Evolutionary conservation across 1,140 invertebrate genomes (phyloP), one percentile per base, ranked within the genome.

Genomic region (Rhagoletis zephyria): DNA sequence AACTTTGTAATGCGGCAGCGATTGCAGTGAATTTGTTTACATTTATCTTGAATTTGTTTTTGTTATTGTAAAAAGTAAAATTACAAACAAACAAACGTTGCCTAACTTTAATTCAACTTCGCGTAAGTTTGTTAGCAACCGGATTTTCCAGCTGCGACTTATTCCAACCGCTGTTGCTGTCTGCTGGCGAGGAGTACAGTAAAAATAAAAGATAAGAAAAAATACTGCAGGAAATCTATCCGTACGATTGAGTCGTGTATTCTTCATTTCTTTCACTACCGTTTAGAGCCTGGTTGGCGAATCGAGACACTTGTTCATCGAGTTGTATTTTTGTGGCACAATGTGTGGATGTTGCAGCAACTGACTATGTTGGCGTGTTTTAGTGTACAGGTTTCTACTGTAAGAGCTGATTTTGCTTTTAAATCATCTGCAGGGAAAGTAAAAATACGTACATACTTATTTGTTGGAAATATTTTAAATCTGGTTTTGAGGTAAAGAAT

Each of bases 1-100:
- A 74, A 3, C 70, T 45, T 4, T 48, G 70, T 48, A 74, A 74
- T 74, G 70, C 70, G 70, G 70, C 42, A 74, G 70, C 5, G 6
- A 42, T 74, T 74, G 40, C 30, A 40, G 12, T 40, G 65, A 67
- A 40, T 67, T 42, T 9, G 12, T 6, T 67, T 40, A 19, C 61
- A 4, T 67, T 67, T 67, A 4, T 19, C 16, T 9, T 67, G 64
- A 4, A 7, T 67, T 67, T 67, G 2, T 67, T 67, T 19, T 67
- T 9, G 7, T 63, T 63, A 14, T 19, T 30, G 10, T 67, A 67
- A 67, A 63, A 67, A 14, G 64, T 40, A 67, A 67, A 30, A 67
- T 67, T 19, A 30, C 64, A 3, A 67, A 67, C 6, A 19, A 6
- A 40, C 6, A 67, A 67, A 30, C 64, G 16, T 67, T 67, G 64